Evolutionary conservation across 2,113 vertebrate species (phyloP).

Genomic region (Megaceryle torquata): DNA sequence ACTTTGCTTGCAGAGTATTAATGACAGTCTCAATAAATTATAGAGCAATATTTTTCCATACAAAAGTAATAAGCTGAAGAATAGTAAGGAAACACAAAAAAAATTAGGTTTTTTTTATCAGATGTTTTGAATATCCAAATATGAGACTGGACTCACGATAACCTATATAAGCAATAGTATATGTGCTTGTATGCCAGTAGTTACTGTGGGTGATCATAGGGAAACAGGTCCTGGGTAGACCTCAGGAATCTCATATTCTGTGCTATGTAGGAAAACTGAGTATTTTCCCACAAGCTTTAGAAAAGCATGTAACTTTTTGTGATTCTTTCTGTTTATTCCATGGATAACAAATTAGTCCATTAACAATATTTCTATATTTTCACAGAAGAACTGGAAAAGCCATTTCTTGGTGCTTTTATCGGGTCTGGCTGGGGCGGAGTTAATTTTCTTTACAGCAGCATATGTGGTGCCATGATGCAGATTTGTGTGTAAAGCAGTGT

Average conservation of each 20-base stretch:
- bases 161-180: not conserved
- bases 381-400: not conserved
- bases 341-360: not conserved
- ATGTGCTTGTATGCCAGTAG: not conserved
- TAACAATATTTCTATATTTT: not conserved
- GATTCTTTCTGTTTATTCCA: not conserved
- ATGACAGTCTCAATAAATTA: not conserved
- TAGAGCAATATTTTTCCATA: not conserved
- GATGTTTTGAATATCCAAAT: not conserved
- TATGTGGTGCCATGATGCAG: not conserved
- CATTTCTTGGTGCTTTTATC: not conserved
- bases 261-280: fast-evolving
- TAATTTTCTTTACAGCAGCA: not conserved
- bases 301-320: not conserved
- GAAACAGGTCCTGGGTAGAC: not conserved
- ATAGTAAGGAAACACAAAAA: not conserved
- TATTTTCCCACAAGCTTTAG: not conserved
- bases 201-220: not conserved
- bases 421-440: not conserved
- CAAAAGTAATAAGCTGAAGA: not conserved
- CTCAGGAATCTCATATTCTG: not conserved
- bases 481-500: not conserved
- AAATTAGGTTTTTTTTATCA: not conserved
- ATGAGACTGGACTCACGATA: not conserved
- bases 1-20: not conserved